Base-by-base conservation (phyloP, 2,113 vertebrate species). In the Numida meleagris region DNA sequence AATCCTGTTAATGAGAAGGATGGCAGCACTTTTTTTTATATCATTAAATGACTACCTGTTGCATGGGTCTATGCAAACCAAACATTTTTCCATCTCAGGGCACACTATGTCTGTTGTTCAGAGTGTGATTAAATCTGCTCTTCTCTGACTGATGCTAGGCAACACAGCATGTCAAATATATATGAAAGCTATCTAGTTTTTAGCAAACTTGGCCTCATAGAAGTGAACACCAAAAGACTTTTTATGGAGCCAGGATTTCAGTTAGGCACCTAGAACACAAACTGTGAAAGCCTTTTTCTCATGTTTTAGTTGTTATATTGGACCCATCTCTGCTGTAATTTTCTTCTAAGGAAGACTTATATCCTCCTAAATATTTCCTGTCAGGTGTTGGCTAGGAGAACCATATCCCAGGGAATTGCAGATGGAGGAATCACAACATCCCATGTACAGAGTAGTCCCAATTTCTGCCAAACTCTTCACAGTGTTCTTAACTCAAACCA, bases 331-430 rank as follows among this genome's bases (percentile, higher is more conserved):
- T 90, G 43, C 66, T 84, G 51, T 78, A 88, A 65, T 94, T 95
- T 93, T 95, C 68, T 95, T 78, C 82, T 93, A 78, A 95, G 93
- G 88, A 95, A 93, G 91, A 97, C 93, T 95, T 95, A 96, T 14
- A 93, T 86, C 88, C 82, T 82, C 70, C 77, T 94, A 68, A 83
- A 92, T 80, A 72, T 80, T 70, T 83, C n/a, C 53, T 74, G 89
- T 58, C 76, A n/a, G 55, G 27, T 96, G 85, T 82, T 92, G 81
- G 79, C 95, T 88, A 63, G 53, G 76, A 81, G 80, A 93, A 96
- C 95, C 89, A 34, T 79, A 14, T 68, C 81, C 82, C 33, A 84
- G 75, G 80, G 67, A 81, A 61, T 63, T 50, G 70, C 58, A 90
- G 61, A 67, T 93, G 93, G 86, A 95, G 77, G 90, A 93, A 93